phyloP scores from a whole-genome alignment of 2,797 vertebrate genomes.

The Gymnothorax javanicus region DNA sequence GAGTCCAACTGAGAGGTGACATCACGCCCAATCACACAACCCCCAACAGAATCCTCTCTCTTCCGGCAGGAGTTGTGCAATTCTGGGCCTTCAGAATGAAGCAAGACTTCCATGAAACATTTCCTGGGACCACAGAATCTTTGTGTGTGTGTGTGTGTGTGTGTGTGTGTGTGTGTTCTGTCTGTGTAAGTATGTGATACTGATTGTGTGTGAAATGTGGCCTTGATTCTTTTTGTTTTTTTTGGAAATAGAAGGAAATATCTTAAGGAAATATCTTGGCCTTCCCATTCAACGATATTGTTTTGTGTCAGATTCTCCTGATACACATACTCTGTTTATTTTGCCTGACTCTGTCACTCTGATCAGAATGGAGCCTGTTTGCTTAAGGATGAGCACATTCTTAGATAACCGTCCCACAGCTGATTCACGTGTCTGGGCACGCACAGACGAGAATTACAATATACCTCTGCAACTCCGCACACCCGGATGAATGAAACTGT shows the following conservation, averaged over 20 bases:
- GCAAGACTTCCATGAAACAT: background rate
- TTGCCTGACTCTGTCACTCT: background rate
- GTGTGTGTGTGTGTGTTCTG: background rate
- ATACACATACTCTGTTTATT: background rate
- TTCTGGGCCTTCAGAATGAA: slow-evolving; percentile 18
- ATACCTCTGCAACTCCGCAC: background rate
- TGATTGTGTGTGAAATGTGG: background rate
- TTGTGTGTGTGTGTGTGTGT: slow-evolving; percentile 5
- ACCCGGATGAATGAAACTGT: background rate
- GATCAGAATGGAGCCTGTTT: background rate
- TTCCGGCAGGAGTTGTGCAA: slow-evolving; percentile 4
- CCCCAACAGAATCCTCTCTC: background rate
- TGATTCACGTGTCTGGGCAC: background rate
- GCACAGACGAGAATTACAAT: background rate
- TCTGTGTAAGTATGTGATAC: background rate
- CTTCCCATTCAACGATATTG: background rate
- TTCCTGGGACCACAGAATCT: background rate
- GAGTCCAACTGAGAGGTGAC: slow-evolving; percentile 1
- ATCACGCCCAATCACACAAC: background rate
- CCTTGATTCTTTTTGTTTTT: background rate
- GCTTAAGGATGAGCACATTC: background rate
- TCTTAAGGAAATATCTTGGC: background rate
- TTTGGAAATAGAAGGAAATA: background rate
- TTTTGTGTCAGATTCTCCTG: background rate
- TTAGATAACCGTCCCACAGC: background rate